Conservation (phyloP, 53 echinoderm and acorn worm genomes). For the Holothuria leucospilota region DNA sequence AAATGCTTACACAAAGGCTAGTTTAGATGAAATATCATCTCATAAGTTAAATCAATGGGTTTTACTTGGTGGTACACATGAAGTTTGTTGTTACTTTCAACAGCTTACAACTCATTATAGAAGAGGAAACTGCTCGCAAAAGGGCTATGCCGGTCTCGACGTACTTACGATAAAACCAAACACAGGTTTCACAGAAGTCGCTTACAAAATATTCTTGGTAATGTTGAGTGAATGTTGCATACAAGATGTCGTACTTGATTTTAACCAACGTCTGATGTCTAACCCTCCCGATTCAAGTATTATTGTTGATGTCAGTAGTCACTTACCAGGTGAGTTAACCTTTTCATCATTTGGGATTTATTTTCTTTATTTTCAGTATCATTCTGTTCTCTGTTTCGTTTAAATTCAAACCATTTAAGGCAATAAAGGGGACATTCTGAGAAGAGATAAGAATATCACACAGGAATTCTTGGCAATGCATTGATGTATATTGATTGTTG, state of each 20-base stretch:
- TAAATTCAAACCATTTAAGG: no score
- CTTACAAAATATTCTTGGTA: not conserved
- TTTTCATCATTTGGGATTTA: no score
- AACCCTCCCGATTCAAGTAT: not conserved
- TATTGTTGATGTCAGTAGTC: not conserved
- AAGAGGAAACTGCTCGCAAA: slow-evolving; percentile 3
- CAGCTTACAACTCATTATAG: slow-evolving; percentile 1
- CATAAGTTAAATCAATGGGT: no score
- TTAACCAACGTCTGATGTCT: not conserved
- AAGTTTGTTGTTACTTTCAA: not conserved
- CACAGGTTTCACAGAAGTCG: not conserved
- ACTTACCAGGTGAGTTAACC: not conserved
- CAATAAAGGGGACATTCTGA: no score
- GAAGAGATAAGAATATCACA: no score
- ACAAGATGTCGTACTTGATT: not conserved
- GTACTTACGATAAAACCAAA: not conserved
- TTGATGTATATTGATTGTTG: no score
- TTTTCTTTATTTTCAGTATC: no score
- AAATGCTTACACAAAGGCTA: no score
- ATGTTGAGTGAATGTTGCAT: slow-evolving; percentile 20
- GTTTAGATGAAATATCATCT: no score
- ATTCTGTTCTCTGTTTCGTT: no score
- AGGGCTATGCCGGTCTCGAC: not conserved
- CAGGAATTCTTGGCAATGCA: no score
- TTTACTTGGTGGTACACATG: no score